Evolutionary conservation across 2,888 invertebrate species (phyloP).

Genomic region (Xylota segnis): DNA sequence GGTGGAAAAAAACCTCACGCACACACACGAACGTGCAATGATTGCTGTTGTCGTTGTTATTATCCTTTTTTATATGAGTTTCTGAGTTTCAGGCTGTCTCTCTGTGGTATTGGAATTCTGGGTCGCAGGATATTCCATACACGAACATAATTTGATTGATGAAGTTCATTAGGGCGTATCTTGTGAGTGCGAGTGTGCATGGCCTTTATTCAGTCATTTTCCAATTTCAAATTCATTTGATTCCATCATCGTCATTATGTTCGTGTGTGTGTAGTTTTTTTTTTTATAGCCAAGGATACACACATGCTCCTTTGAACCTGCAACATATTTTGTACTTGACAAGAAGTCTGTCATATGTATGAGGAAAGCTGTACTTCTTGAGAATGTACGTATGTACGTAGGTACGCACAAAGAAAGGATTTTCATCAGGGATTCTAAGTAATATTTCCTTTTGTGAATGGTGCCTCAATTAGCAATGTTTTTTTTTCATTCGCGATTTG

Average conservation of each 20-base stretch:
- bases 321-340: neutral
- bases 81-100: neutral
- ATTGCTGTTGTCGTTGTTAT: neutral
- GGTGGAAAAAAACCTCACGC: neutral
- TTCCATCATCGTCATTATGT: slow-evolving; percentile 28
- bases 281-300: neutral
- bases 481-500: neutral
- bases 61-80: neutral
- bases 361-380: neutral
- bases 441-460: slow-evolving; percentile 12
- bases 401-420: neutral
- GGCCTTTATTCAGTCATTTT: slow-evolving; percentile 30
- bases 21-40: neutral
- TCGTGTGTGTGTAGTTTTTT: neutral
- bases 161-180: slow-evolving; percentile 37
- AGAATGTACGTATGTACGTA: neutral
- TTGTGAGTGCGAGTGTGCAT: slow-evolving; percentile 17
- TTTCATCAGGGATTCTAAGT: slow-evolving; percentile 10
- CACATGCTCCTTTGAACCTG: neutral
- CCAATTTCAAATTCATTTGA: slow-evolving; percentile 49
- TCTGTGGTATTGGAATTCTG: neutral
- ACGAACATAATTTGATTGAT: slow-evolving; percentile 54
- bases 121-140: slow-evolving; percentile 28
- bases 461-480: slow-evolving; percentile 6
- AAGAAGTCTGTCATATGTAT: neutral